Evolutionary conservation across 2,888 invertebrate genomes (phyloP).

Genomic region (Sinopyrophorus schimmeli): DNA sequence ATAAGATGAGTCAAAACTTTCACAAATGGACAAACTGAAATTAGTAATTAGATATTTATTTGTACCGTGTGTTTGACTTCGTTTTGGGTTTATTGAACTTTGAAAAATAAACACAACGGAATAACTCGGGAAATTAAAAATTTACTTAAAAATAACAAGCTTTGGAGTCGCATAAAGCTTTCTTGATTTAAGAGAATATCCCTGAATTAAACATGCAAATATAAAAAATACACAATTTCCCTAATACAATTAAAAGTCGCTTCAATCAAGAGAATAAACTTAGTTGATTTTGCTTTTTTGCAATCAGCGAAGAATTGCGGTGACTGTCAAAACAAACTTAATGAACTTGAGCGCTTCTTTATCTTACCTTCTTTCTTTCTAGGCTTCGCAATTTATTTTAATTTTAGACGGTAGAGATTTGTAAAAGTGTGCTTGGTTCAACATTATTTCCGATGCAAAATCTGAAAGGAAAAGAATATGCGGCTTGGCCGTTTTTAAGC

Average conservation of each 20-base stretch:
- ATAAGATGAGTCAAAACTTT: too few species aligned
- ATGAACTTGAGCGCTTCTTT: constrained; percentile 39
- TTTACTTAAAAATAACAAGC: constrained; percentile 12
- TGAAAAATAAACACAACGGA: too few species aligned
- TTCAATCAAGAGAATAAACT: constrained; percentile 51
- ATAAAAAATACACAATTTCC: constrained; percentile 45
- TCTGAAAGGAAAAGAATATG: not conserved
- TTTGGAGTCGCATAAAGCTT: constrained; percentile 18
- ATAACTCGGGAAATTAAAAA: not conserved
- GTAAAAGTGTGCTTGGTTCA: constrained; percentile 28
- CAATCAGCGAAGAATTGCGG: constrained; percentile 48
- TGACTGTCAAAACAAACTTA: constrained; percentile 43
- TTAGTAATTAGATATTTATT: too few species aligned
- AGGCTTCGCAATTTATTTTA: constrained; percentile 29
- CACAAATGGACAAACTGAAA: too few species aligned
- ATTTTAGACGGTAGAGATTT: constrained; percentile 25
- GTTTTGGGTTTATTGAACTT: too few species aligned
- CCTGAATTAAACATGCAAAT: constrained; percentile 38
- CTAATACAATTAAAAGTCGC: constrained; percentile 54
- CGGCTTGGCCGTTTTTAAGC: too few species aligned
- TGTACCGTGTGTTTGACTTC: too few species aligned
- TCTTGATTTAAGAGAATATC: constrained; percentile 26
- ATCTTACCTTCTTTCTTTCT: constrained; percentile 36
- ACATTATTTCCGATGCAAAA: constrained; percentile 27
- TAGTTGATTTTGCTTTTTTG: constrained; percentile 51